phyloP scores from a whole-genome alignment of 2,797 vertebrate species.

The Molossus molossus region DNA sequence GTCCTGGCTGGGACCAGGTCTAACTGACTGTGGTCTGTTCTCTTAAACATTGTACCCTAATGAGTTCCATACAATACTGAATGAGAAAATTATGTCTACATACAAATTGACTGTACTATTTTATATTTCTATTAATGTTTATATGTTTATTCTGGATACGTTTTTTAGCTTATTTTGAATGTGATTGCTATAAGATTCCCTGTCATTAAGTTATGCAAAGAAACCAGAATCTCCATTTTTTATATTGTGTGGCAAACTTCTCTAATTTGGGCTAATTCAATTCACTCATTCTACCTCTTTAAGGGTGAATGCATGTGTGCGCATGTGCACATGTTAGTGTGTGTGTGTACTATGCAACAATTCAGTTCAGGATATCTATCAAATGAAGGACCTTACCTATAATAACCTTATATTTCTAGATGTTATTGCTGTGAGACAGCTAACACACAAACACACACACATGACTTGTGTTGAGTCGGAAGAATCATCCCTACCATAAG shows the following conservation, averaged over 20 bases:
- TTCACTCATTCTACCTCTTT: background rate
- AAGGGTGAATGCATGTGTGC: background rate
- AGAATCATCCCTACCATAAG: background rate
- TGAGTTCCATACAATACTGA: background rate
- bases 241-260: background rate
- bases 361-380: background rate
- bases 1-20: background rate
- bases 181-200: background rate
- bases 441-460: background rate
- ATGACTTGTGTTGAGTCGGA: background rate
- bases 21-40: background rate
- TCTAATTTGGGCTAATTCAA: background rate
- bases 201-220: conserved; percentile 21
- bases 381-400: background rate
- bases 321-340: background rate
- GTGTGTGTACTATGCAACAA: background rate
- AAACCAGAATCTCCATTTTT: conserved; percentile 39
- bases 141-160: background rate
- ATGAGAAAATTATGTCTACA: conserved; percentile 19
- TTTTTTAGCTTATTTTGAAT: conserved; percentile 51
- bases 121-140: background rate
- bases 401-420: conserved; percentile 15
- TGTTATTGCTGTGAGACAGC: background rate
- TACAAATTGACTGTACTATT: background rate
- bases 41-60: background rate